Evolutionary conservation across 2,888 invertebrate genomes (phyloP).

Genomic region (Amphipoea lucens): DNA sequence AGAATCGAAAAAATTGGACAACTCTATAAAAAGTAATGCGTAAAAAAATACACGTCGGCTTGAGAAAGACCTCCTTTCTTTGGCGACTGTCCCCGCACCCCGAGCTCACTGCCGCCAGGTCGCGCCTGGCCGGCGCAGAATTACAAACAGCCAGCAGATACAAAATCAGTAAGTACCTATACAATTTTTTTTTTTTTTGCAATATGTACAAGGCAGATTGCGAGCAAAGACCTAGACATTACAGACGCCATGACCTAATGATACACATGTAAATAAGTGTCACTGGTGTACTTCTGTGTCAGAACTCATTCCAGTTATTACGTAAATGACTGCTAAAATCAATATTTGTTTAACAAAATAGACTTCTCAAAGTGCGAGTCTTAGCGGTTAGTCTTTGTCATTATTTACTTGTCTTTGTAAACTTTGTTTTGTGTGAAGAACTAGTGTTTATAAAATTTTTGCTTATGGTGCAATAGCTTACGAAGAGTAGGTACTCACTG

Average conservation of each 20-base stretch:
- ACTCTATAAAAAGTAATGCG: too few relatives aligned
- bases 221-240: neutral
- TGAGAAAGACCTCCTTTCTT: too few relatives aligned
- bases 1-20: too few relatives aligned
- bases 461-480: neutral
- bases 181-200: too few relatives aligned
- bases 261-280: constrained; percentile 6
- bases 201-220: neutral
- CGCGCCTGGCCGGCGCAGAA: too few relatives aligned
- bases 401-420: constrained; percentile 38
- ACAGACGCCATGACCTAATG: neutral
- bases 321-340: neutral
- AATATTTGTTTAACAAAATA: constrained; percentile 16
- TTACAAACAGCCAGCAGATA: too few relatives aligned
- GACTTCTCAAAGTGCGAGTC: constrained; percentile 38
- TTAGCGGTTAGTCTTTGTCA: constrained; percentile 24
- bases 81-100: too few relatives aligned
- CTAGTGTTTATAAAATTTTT: neutral
- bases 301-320: constrained; percentile 15
- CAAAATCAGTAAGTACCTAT: neutral
- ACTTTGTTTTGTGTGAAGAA: constrained; percentile 9
- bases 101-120: too few relatives aligned
- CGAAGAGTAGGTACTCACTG: neutral
- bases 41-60: too few relatives aligned
- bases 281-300: neutral